Percentiles rank a stretch among this genome's conserved stretches.
Conservation (phyloP, 2,888 invertebrate genomes). For the Heliconius ismenius region DNA sequence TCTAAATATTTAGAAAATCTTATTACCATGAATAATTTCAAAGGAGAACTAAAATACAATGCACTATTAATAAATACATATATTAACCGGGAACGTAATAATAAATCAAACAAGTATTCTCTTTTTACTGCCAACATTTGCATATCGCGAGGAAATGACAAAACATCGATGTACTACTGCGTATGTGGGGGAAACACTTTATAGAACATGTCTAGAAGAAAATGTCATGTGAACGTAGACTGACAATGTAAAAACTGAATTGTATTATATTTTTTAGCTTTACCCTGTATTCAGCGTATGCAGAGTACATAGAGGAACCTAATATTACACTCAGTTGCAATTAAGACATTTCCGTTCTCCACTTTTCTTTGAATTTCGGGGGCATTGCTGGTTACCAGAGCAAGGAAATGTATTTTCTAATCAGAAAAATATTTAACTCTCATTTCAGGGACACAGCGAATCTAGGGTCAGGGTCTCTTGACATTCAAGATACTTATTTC, state of each 20-base stretch:
- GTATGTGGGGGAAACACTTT: slow-evolving; percentile 7
- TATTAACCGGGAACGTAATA: slow-evolving; percentile 16
- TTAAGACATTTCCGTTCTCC: no score
- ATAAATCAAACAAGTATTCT: slow-evolving; percentile 34
- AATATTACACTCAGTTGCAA: no score
- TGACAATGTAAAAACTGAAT: neutral
- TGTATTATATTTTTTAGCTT: neutral
- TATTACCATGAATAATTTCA: neutral
- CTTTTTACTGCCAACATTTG: slow-evolving; percentile 33
- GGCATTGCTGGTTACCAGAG: no score
- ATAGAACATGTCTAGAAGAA: slow-evolving; percentile 4
- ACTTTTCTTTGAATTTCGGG: no score
- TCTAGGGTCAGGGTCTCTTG: no score
- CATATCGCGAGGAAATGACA: slow-evolving; percentile 43
- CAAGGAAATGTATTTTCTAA: no score
- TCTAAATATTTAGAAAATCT: neutral
- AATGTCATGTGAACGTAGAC: neutral
- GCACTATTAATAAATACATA: slow-evolving; percentile 12
- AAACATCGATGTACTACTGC: slow-evolving; percentile 40
- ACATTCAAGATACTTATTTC: no score
- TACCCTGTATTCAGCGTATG: no score
- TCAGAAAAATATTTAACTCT: no score
- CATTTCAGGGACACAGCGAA: no score
- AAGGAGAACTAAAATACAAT: neutral
- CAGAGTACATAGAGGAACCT: no score